phyloP scores from a whole-genome alignment of 2,888 invertebrate species.

The Agrypnus murinus region DNA sequence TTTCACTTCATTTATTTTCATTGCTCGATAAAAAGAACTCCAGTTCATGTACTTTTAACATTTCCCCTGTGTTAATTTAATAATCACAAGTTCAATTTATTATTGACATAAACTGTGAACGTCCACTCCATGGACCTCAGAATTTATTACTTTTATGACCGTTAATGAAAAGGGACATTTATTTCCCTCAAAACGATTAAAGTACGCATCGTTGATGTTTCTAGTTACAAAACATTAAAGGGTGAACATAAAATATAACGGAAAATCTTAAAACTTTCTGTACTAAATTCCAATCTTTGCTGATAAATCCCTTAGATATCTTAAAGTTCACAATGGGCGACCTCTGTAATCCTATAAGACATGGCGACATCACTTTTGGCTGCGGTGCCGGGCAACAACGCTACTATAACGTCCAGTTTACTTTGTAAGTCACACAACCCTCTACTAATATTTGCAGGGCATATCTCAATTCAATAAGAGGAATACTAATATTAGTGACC shows the following conservation, averaged over 20 bases:
- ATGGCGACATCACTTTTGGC: constrained; percentile 59
- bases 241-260: constrained; percentile 45
- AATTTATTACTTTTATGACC: neutral
- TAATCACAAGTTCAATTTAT: too few species aligned
- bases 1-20: constrained; percentile 32
- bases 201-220: constrained; percentile 31
- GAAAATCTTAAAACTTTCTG: constrained; percentile 48
- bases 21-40: constrained; percentile 12
- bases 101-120: too few species aligned
- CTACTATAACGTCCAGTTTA: constrained; percentile 56
- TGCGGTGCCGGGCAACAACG: constrained; percentile 33
- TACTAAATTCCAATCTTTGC: constrained; percentile 62
- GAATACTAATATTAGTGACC: constrained; percentile 51
- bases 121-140: neutral
- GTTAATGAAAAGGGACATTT: neutral
- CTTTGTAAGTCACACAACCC: constrained; percentile 59
- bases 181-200: constrained; percentile 16
- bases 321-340: constrained; percentile 63
- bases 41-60: neutral
- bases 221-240: constrained; percentile 37
- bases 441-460: constrained; percentile 51
- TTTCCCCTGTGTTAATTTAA: too few species aligned
- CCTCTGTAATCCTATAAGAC: constrained; percentile 62
- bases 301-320: constrained; percentile 63
- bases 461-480: constrained; percentile 51